Percentiles rank a stretch among this genome's conserved stretches.
Conservation (phyloP, 2,888 invertebrate genomes). For the Troglohyphantes excavatus region DNA sequence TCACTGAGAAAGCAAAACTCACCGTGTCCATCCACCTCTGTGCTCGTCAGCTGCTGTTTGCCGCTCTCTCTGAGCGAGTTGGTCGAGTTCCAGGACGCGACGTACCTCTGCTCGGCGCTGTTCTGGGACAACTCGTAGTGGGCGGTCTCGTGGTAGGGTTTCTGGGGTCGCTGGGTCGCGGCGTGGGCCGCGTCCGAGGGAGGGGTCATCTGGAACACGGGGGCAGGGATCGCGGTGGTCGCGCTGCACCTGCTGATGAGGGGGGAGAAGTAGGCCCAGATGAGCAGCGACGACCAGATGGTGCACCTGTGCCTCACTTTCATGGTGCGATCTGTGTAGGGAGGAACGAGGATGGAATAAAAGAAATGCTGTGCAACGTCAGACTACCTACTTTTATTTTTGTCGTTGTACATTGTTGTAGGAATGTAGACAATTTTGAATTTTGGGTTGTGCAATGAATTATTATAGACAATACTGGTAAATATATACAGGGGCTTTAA, state of each 20-base stretch:
- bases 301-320: neutral
- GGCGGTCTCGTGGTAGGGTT: conserved; percentile 11
- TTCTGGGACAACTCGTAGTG: conserved; percentile 16
- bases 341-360: no score
- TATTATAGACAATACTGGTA: no score
- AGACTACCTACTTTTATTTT: no score
- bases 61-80: neutral
- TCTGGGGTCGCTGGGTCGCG: conserved; percentile 31
- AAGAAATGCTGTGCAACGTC: no score
- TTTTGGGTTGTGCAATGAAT: no score
- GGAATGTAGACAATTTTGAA: no score
- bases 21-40: conserved; percentile 19
- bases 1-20: no score
- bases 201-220: conserved; percentile 68
- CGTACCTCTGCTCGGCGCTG: conserved; percentile 44
- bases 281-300: neutral
- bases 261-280: neutral
- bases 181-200: conserved; percentile 29
- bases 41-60: conserved; percentile 4
- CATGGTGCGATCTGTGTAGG: no score
- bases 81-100: conserved; percentile 52
- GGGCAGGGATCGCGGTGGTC: conserved; percentile 45
- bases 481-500: no score
- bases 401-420: no score
- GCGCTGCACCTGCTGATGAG: neutral